These are phyloP conservation scores for Hemicrepidius hirtus DNA, from an alignment of 2,888 invertebrate species.

Conservation along the genomic window DNA sequence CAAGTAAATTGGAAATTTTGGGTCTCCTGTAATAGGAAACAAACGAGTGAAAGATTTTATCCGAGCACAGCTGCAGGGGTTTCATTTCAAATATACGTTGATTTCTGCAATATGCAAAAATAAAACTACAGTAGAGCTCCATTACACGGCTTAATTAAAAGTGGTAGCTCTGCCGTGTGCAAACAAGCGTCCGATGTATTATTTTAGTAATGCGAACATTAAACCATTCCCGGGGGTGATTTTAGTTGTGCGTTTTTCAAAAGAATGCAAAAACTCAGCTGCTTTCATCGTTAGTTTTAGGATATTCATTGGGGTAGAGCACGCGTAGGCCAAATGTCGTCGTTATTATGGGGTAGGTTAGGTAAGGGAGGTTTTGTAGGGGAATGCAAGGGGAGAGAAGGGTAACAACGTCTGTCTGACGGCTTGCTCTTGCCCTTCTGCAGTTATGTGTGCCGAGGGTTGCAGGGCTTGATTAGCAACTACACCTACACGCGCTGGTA, in stretches of 20 bases:
- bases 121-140: constrained; percentile 8
- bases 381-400: constrained; percentile 38
- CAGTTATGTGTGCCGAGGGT: constrained; percentile 43
- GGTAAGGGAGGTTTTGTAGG: constrained; percentile 55
- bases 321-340: constrained; percentile 63
- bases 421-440: constrained; percentile 34
- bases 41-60: constrained; percentile 7
- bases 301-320: constrained; percentile 61
- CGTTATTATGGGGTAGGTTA: constrained; percentile 63
- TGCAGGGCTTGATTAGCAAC: constrained; percentile 48
- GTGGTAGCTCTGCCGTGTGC: background rate
- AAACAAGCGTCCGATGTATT: constrained; percentile 18
- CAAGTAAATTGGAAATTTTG: constrained; percentile 26
- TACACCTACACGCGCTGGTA: constrained; percentile 51
- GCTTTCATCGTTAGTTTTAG: constrained; percentile 52
- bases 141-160: constrained; percentile 20
- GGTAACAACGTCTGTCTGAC: constrained; percentile 48
- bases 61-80: constrained; percentile 3
- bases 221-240: constrained; percentile 33
- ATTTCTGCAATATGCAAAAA: constrained; percentile 1
- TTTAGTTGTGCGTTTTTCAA: constrained; percentile 29
- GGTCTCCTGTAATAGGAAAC: background rate
- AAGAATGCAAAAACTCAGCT: constrained; percentile 57
- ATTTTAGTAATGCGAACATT: constrained; percentile 26
- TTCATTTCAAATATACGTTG: background rate